A percentile compares a stretch with the other conserved stretches of the same genome.
phyloP scores from a whole-genome alignment of 2,113 vertebrate species.

The Perognathus longimembris region DNA sequence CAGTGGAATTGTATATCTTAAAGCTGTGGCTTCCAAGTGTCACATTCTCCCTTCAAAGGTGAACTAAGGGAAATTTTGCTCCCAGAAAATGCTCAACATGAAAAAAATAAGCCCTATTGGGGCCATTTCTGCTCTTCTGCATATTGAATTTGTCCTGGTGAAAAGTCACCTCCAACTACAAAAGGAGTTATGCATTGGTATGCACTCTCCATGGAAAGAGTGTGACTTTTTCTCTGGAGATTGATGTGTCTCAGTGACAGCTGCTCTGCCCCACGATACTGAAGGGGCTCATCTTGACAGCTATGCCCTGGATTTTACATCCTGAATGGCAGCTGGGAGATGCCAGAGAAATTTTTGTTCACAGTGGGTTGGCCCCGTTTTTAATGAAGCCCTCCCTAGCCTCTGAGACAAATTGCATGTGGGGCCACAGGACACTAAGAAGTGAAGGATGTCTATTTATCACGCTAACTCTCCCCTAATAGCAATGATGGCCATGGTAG shows the following conservation, averaged over 20 bases:
- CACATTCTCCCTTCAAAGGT: background rate
- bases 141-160: background rate
- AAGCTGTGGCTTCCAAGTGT: background rate
- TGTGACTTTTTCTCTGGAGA: constrained; percentile 53
- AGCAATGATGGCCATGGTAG: background rate
- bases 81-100: background rate
- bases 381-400: background rate
- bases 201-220: constrained; percentile 47
- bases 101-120: background rate
- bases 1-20: background rate
- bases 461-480: background rate
- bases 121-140: background rate
- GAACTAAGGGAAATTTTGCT: background rate
- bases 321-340: constrained; percentile 73
- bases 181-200: constrained; percentile 42
- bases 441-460: background rate
- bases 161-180: background rate
- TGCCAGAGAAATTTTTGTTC: constrained; percentile 32
- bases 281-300: constrained; percentile 63
- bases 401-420: constrained; percentile 23
- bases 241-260: constrained; percentile 62
- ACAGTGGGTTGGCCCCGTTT: constrained; percentile 3
- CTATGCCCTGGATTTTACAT: constrained; percentile 69
- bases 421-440: background rate
- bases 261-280: constrained; percentile 56